Evolutionary conservation across 2,113 vertebrate genomes (phyloP).

Genomic region (Delphinapterus leucas): DNA sequence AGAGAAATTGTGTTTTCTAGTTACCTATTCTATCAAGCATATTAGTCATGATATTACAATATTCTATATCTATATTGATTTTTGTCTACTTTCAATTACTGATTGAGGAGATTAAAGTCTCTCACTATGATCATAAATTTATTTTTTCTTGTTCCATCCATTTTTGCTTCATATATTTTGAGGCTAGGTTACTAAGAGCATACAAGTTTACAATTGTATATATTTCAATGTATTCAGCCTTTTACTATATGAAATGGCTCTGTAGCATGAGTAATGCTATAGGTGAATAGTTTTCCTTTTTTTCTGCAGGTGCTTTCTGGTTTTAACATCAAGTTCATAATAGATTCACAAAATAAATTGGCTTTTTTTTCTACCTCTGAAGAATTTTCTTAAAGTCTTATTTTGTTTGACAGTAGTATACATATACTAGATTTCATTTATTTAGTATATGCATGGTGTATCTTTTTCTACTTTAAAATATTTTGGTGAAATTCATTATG

Average conservation of each 20-base stretch:
- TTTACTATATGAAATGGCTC: not conserved
- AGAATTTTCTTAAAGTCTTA: not conserved
- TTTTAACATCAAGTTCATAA: not conserved
- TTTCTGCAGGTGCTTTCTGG: not conserved
- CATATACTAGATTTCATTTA: not conserved
- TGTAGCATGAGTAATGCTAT: not conserved
- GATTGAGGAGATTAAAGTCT: not conserved
- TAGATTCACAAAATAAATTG: not conserved
- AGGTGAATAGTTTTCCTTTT: not conserved
- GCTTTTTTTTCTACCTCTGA: not conserved
- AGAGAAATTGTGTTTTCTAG: not conserved
- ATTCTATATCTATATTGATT: not conserved
- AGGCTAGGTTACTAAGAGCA: not conserved
- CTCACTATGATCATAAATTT: not conserved
- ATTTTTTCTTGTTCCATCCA: not conserved
- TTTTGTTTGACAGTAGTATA: not conserved
- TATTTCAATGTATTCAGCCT: not conserved
- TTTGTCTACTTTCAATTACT: not conserved
- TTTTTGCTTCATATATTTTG: not conserved
- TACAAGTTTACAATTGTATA: not conserved
- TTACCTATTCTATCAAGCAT: not conserved
- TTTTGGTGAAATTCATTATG: not conserved
- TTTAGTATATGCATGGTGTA: not conserved
- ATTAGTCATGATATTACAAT: not conserved
- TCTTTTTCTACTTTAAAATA: not conserved